Evolutionary conservation across 2,113 vertebrate genomes (phyloP).

Genomic region (Australoheros scitulus): DNA sequence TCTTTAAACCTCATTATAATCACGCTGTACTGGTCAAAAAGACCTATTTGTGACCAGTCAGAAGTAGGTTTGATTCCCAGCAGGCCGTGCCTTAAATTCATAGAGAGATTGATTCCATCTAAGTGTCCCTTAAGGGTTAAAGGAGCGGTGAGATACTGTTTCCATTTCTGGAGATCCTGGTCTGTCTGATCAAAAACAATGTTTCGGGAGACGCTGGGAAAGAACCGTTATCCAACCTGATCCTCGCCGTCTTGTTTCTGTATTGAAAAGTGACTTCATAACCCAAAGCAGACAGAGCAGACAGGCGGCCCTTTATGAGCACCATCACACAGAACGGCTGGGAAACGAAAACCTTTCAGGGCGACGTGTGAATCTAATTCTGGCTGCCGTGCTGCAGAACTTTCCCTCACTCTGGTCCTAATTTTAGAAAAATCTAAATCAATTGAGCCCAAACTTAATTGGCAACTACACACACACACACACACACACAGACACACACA

Average conservation of each 20-base stretch:
- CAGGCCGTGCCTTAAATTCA: background rate
- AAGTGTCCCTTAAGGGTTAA: constrained; percentile 14
- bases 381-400: background rate
- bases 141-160: constrained; percentile 18
- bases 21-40: background rate
- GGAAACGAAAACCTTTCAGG: constrained; percentile 35
- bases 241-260: constrained; percentile 49
- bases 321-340: background rate
- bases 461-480: too few relatives aligned
- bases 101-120: background rate
- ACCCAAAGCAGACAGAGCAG: constrained; percentile 63
- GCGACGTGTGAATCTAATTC: constrained; percentile 39
- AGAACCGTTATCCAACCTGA: constrained; percentile 53
- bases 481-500: too few relatives aligned
- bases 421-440: constrained; percentile 23
- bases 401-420: constrained; percentile 33
- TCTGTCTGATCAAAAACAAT: constrained; percentile 48
- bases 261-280: constrained; percentile 50
- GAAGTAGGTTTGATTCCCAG: constrained; percentile 12
- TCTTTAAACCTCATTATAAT: constrained; percentile 63
- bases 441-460: constrained; percentile 5
- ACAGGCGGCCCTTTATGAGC: constrained; percentile 41
- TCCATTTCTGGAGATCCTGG: constrained; percentile 39
- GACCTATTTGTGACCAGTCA: background rate
- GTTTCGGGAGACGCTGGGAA: constrained; percentile 54